phyloP scores from a whole-genome alignment of 2,888 invertebrate species.

The Caradrina clavipalpis region DNA sequence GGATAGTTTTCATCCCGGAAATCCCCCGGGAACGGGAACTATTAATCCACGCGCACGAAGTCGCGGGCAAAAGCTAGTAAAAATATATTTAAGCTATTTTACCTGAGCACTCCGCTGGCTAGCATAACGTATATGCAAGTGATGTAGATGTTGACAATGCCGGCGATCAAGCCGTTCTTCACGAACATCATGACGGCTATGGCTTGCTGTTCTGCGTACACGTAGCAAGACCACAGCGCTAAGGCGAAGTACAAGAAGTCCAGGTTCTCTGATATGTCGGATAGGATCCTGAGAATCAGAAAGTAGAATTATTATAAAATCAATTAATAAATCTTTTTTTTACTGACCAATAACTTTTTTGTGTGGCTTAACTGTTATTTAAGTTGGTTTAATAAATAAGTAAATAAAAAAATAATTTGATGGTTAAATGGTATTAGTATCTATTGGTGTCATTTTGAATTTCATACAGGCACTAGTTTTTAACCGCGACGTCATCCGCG shows the following conservation, averaged over 20 bases:
- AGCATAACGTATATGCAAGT: conserved; percentile 93
- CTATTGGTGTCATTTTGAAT: background rate
- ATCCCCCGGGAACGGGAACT: too few species aligned
- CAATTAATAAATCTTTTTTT: too few species aligned
- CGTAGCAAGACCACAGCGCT: conserved; percentile 96
- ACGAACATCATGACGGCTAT: conserved; percentile 95
- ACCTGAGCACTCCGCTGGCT: conserved; percentile 95
- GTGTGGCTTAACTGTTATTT: too few species aligned
- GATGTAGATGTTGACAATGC: conserved; percentile 95
- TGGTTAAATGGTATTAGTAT: background rate
- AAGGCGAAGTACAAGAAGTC: conserved; percentile 93
- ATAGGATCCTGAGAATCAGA: conserved; percentile 87
- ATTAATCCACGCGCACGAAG: too few species aligned
- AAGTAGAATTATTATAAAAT: background rate
- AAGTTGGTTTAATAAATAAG: too few species aligned
- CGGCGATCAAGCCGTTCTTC: conserved; percentile 94
- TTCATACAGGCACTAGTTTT: background rate
- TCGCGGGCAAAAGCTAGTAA: too few species aligned
- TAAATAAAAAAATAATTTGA: too few species aligned
- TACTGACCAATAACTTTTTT: too few species aligned
- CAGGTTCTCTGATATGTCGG: conserved; percentile 88
- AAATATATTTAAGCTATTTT: conserved; percentile 20
- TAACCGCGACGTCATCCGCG: too few species aligned
- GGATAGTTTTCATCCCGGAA: too few species aligned
- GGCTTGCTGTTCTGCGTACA: conserved; percentile 96